Evolutionary conservation across 2,797 vertebrate species (phyloP), one percentile per base, ranked within the genome.

Genomic region (Takifugu rubripes): DNA sequence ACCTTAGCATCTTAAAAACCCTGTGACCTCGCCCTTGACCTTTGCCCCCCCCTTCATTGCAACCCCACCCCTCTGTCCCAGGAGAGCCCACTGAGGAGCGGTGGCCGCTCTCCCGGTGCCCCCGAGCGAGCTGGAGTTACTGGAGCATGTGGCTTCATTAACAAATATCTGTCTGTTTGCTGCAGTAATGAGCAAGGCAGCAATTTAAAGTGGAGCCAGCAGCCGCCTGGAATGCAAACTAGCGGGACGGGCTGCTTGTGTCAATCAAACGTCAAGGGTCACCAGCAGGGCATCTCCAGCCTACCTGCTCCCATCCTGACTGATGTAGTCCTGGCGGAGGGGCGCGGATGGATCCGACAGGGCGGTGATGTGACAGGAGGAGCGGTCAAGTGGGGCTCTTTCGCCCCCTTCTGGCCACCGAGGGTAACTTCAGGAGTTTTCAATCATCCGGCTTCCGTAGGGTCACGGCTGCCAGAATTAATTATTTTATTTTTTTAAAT

Each of bases 131-230:
- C 51, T 68, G 84, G 72, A 68, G 84, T 88, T 87, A 87, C 69
- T 64, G 54, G 73, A 85, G 85, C 83, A 87, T 84, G 85, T 68
- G 86, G 83, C 76, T 89, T 91, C 90, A 91, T 92, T 91, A 92
- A 88, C 87, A 89, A 89, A 91, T 91, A 88, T 90, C 86, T 90
- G 90, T 91, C 90, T 90, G 90, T 92, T 92, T 91, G 84, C 86
- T 77, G 82, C 76, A 70, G 84, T 87, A 87, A 91, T 90, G 85
- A 85, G 84, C 70, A 68, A 63, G 83, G 78, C 79, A 61, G 79
- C 84, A 82, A 72, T 89, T 89, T 89, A 75, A 89, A 86, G 69
- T 69, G 57, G 69, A 78, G 54, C 48, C 69, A 72, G 69, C 77
- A 83, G 79, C 74, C 62, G 71, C 63, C 56, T 67, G 84, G 81